Evolutionary conservation across 2,113 vertebrate species (phyloP).

Genomic region (Vireo altiloquus): DNA sequence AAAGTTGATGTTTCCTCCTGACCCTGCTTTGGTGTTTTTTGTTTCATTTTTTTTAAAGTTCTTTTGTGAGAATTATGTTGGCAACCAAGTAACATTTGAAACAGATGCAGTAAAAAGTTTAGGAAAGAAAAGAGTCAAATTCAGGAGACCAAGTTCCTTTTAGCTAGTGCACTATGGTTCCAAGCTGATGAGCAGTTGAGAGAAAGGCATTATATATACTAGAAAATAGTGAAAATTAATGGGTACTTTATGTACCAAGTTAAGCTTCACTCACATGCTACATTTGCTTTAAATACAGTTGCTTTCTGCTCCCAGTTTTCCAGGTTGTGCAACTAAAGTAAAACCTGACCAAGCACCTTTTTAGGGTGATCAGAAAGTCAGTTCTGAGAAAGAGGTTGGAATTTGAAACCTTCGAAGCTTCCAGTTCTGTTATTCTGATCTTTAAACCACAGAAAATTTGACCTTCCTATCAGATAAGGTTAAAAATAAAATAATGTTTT

Average conservation of each 20-base stretch:
- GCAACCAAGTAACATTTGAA: neutral
- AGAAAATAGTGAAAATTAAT: slow-evolving; percentile 44
- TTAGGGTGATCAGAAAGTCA: neutral
- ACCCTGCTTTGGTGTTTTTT: neutral
- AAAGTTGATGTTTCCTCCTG: neutral
- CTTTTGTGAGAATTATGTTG: neutral
- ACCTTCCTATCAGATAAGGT: neutral
- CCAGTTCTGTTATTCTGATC: neutral
- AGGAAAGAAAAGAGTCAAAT: neutral
- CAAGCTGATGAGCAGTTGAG: neutral
- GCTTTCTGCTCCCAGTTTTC: neutral
- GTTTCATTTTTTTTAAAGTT: neutral
- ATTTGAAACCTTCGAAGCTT: neutral
- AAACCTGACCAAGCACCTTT: neutral
- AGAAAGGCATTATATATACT: neutral
- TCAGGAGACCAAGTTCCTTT: neutral
- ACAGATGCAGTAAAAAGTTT: neutral
- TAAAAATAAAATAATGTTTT: neutral
- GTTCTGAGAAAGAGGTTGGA: neutral
- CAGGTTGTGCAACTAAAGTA: neutral
- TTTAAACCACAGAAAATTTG: neutral
- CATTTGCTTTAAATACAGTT: slow-evolving; percentile 34
- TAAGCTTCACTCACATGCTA: slow-evolving; percentile 17
- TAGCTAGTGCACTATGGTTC: neutral
- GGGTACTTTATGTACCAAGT: slow-evolving; percentile 13